These are phyloP conservation scores for Limnephilus auricula DNA, from an alignment of 2,888 invertebrate genomes.

Conservation along the genomic window DNA sequence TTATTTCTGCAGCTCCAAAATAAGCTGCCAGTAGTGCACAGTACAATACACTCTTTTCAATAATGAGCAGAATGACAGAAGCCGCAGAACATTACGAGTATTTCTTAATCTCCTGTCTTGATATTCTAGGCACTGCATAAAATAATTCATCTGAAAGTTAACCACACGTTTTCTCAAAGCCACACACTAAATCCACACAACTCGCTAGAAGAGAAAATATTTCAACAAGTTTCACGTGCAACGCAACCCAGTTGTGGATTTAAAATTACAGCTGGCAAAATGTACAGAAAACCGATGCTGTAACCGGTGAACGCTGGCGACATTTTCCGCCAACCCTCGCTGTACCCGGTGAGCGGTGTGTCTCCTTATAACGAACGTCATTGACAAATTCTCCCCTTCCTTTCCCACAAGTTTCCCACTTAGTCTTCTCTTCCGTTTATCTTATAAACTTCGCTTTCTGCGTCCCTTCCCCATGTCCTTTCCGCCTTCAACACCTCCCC, in stretches of 20 bases:
- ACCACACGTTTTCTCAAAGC: slow-evolving; percentile 21
- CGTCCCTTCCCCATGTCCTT: slow-evolving; percentile 3
- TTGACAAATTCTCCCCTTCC: slow-evolving; percentile 60
- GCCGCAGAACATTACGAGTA: neutral
- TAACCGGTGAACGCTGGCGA: neutral
- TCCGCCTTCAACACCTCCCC: neutral
- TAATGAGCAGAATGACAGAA: neutral
- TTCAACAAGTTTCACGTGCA: slow-evolving; percentile 11
- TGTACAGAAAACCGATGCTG: neutral
- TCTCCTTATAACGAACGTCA: slow-evolving; percentile 53
- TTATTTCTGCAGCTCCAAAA: too few species aligned
- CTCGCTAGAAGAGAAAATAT: slow-evolving; percentile 23
- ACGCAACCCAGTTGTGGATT: slow-evolving; percentile 19
- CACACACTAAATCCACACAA: slow-evolving; percentile 37
- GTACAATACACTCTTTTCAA: neutral
- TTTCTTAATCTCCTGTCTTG: slow-evolving; percentile 7
- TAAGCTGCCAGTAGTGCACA: neutral
- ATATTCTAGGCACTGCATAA: slow-evolving; percentile 2
- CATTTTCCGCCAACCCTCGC: neutral
- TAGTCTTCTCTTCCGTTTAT: slow-evolving; percentile 61
- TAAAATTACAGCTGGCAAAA: slow-evolving; percentile 10
- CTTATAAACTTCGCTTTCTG: slow-evolving; percentile 61
- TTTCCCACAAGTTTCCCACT: slow-evolving; percentile 58
- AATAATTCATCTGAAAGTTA: slow-evolving; percentile 26
- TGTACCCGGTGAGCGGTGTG: slow-evolving; percentile 37